Base-by-base conservation (phyloP, 2,113 vertebrate species). In the Bubo scandiacus region DNA sequence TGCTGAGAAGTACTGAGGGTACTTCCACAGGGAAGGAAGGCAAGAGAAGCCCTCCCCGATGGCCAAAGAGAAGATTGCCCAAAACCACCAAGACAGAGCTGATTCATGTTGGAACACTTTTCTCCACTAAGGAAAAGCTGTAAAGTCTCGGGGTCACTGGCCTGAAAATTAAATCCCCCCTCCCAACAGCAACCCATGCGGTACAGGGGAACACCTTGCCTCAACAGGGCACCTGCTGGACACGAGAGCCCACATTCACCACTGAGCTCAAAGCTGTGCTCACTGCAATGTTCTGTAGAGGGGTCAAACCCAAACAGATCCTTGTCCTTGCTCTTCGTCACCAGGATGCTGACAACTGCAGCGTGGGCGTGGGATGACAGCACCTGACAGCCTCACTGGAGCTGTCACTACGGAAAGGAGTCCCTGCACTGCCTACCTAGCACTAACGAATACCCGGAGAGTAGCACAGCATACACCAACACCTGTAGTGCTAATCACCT, bases 121-220 rank as follows among this genome's bases (percentile, higher is more conserved):
- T 25, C 79, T 52, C 51, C 16, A 21, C 45, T 25, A 70, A 49
- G 62, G 55, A 49, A 70, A 51, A 84, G 43, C 52, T 9, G 12
- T 21, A 19, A 47, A 70, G 21, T 34, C 7, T 3, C 19, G 34
- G 12, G 30, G 34, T 51, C 26, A 43, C 29, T 15, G 36, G n/a
- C 38, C 66, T 79, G 34, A 83, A 91, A 81, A 67, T n/a, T 7
- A 75, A 81, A 51, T 5, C 45, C 18, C 43, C 10, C 21, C 36
- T 52, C 36, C 19, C 2, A 1, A 3, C 34, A 9, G 23, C 27
- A 47, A 54, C 23, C 32, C 15, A n/a, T 0, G 0, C 0, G 0
- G 42, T 42, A 51, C 9, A 23, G 17, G 22, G 19, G 6, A 86
- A 63, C 27, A 5, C 15, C 32, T 14, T 63, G 61, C n/a, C 52